Base-by-base conservation (phyloP, 1,140 invertebrate genomes). In the Magallana gigas region DNA sequence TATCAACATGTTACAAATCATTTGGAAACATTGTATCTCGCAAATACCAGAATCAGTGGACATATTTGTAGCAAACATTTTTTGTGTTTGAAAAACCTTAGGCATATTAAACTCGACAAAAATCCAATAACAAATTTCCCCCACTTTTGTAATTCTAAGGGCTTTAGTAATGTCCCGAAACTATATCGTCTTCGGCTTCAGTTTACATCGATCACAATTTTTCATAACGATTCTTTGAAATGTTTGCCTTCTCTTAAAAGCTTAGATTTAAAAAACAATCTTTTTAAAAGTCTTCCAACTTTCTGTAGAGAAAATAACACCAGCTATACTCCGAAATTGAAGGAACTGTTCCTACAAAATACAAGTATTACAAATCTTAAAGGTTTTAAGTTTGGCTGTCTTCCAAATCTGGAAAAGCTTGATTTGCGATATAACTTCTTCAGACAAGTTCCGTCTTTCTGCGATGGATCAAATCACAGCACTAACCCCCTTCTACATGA, bases 271-370 rank as follows among this genome's bases (percentile, higher is more conserved):
- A 83, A 29, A 11, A 58, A 83, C 57, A 83, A 83, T 23, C 9
- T n/a, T 18, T 14, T 83, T 1, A n/a, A 8, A 57, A 16, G 18
- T 57, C 8, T 83, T 57, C 81, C 81, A 14, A 18, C 18, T 57
- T 57, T 83, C 57, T 83, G 81, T 58, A 16, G 9, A 6, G 16
- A n/a, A 18, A 11, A n/a, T n/a, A 9, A 57, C 14, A 56, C 18
- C 48, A 83, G 81, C 57, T 83, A 57, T n/a, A 57, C 57, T 11
- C 81, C 81, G 57, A 83, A n/a, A 11, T 23, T 83, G 16, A 57
- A 12, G n/a, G 6, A 9, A 8, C n/a, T 83, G 6, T 57, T 16
- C 9, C 57, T 83, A 36, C 4, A 11, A 8, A 83, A 83, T n/a
- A 83, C 48, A 57, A 57, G 57, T 29, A 57, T 83, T 57, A n/a